A percentile compares a stretch with the other conserved stretches of the same genome.
Evolutionary conservation across 2,797 vertebrate species (phyloP).

Genomic region (Sebastolobus altivelis): DNA sequence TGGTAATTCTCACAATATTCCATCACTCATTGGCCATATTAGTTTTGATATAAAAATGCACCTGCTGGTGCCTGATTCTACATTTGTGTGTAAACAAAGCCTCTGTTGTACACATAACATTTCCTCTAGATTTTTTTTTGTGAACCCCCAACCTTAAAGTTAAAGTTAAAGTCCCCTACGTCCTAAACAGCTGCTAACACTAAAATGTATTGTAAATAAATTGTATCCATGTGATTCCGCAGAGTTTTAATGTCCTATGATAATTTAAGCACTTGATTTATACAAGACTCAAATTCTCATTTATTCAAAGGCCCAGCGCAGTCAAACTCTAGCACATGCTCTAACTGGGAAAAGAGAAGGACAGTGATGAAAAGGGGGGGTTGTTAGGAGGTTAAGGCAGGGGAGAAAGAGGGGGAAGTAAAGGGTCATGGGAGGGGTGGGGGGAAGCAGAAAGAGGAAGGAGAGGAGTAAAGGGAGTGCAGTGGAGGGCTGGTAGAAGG

Average conservation of each 20-base stretch:
- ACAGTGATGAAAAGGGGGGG: not conserved
- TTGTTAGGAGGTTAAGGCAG: conserved; percentile 1
- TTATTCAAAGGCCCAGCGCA: not conserved
- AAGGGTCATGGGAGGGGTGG: conserved; percentile 24
- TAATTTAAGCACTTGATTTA: not conserved
- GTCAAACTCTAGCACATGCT: not conserved
- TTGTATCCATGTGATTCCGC: not conserved
- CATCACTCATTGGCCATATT: too few species aligned
- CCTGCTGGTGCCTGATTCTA: too few species aligned
- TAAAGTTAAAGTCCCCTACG: not conserved
- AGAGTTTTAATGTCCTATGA: not conserved
- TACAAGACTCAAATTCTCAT: not conserved
- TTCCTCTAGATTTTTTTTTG: too few species aligned
- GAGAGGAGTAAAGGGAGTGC: conserved; percentile 20
- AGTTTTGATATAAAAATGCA: too few species aligned
- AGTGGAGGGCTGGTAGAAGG: conserved; percentile 11
- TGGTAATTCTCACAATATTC: too few species aligned
- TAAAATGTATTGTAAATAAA: too few species aligned
- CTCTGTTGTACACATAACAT: too few species aligned
- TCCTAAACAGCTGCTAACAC: not conserved
- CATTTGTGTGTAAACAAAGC: too few species aligned
- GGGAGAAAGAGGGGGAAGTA: conserved; percentile 26
- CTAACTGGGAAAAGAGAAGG: not conserved
- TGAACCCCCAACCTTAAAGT: too few species aligned
- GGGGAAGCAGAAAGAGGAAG: conserved; percentile 28